A percentile compares a stretch with the other conserved stretches of the same genome.
Evolutionary conservation across 1,140 invertebrate genomes (phyloP).

Genomic region (Andricus grossulariae): DNA sequence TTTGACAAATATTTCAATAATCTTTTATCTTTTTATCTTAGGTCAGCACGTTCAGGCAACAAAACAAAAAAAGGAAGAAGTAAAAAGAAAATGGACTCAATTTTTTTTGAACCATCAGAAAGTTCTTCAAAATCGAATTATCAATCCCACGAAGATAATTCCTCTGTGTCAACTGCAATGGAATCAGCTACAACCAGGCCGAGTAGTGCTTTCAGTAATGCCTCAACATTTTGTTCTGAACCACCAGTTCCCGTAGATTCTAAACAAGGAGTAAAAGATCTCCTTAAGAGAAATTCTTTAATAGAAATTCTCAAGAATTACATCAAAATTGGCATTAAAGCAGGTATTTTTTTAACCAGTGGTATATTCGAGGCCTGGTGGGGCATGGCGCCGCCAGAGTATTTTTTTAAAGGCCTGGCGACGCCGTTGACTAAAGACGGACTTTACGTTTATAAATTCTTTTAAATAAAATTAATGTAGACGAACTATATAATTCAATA

Average conservation of each 20-base stretch:
- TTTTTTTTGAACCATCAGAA: conserved; percentile 40
- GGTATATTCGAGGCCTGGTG: too few relatives aligned
- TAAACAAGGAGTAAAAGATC: conserved; percentile 39
- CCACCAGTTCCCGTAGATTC: conserved; percentile 31
- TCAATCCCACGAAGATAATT: conserved; percentile 34
- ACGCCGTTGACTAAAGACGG: too few relatives aligned
- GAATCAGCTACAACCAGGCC: conserved; percentile 31
- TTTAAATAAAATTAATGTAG: too few relatives aligned
- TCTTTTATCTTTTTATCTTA: neutral
- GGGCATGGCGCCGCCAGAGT: too few relatives aligned
- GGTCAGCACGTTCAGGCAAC: neutral
- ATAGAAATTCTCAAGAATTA: conserved; percentile 56
- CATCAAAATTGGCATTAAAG: conserved; percentile 55
- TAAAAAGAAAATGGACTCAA: conserved; percentile 39
- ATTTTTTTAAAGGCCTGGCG: too few relatives aligned
- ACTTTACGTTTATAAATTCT: too few relatives aligned
- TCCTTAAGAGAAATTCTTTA: conserved; percentile 48
- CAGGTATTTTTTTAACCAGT: conserved; percentile 43
- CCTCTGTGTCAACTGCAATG: conserved; percentile 36
- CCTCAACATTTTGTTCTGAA: conserved; percentile 19
- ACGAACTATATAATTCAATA: too few relatives aligned
- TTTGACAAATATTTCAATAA: neutral
- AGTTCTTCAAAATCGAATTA: conserved; percentile 27
- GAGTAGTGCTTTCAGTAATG: conserved; percentile 46
- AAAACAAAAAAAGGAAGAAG: neutral